A percentile compares a stretch with the other conserved stretches of the same genome.
These are phyloP conservation scores for Brachystomella parvula DNA, from an alignment of 1,140 invertebrate species.

Conservation along the genomic window DNA sequence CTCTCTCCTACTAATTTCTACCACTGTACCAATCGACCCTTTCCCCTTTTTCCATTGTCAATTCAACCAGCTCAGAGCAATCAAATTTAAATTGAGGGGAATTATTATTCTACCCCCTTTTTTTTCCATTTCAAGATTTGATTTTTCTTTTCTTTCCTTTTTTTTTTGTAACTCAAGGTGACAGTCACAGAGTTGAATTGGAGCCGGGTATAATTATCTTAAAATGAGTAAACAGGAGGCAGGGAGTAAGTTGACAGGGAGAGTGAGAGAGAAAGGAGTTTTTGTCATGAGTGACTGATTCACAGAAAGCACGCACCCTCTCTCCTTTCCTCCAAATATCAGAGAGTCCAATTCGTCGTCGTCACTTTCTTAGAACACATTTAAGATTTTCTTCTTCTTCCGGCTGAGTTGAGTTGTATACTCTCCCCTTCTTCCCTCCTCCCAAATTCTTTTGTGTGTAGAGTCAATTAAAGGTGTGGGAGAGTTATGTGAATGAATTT, in stretches of 20 bases:
- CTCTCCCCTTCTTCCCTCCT: not conserved
- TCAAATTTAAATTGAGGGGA: too few relatives aligned
- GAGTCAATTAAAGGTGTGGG: not conserved
- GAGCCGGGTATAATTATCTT: not conserved
- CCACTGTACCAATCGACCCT: too few relatives aligned
- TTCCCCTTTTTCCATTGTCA: too few relatives aligned
- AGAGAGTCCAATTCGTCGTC: not conserved
- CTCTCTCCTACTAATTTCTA: too few relatives aligned
- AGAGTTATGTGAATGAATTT: not conserved
- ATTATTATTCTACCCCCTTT: not conserved
- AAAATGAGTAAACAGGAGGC: not conserved
- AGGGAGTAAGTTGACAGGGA: not conserved
- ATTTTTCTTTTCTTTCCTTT: not conserved
- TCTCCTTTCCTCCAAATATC: not conserved
- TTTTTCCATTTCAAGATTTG: not conserved
- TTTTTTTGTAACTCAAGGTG: constrained; percentile 1
- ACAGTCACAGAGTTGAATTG: not conserved
- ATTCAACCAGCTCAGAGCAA: too few relatives aligned
- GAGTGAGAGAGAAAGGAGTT: not conserved
- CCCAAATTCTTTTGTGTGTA: not conserved
- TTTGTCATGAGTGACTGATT: constrained; percentile 6
- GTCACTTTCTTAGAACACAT: not conserved
- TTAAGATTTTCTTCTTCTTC: not conserved
- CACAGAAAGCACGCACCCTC: not conserved
- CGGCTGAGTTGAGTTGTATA: not conserved